phyloP scores from a whole-genome alignment of 2,113 vertebrate species.

The Neofelis nebulosa region DNA sequence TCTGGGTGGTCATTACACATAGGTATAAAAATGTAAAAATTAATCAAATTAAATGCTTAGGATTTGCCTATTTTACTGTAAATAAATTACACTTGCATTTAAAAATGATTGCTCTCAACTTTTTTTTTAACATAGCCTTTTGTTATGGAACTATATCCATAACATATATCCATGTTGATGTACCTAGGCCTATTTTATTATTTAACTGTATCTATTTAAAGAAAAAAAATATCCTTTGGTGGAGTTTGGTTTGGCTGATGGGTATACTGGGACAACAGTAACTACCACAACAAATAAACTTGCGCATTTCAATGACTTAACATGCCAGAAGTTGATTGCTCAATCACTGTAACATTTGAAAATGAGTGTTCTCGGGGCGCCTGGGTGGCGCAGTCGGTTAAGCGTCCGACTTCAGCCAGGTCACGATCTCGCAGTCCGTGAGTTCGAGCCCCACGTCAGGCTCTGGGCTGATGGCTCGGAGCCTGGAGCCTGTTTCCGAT shows the following conservation, averaged over 20 bases:
- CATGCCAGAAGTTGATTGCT: background rate
- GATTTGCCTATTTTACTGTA: background rate
- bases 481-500: no score
- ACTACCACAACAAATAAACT: background rate
- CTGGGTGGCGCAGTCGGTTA: no score
- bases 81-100: background rate
- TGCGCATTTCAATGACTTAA: background rate
- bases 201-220: conserved; percentile 14
- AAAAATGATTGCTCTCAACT: background rate
- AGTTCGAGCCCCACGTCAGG: no score
- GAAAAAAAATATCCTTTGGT: background rate
- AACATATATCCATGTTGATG: background rate
- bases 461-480: no score
- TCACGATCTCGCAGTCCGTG: no score
- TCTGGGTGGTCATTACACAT: background rate
- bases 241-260: background rate
- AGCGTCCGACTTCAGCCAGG: no score
- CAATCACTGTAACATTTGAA: background rate
- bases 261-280: background rate
- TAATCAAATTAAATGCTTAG: background rate
- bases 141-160: background rate
- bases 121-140: background rate
- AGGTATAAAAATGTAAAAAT: background rate
- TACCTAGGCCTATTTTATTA: background rate
- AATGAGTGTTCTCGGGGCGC: no score